Evolutionary conservation across 2,113 vertebrate genomes (phyloP).

Genomic region (Zapornia atra): DNA sequence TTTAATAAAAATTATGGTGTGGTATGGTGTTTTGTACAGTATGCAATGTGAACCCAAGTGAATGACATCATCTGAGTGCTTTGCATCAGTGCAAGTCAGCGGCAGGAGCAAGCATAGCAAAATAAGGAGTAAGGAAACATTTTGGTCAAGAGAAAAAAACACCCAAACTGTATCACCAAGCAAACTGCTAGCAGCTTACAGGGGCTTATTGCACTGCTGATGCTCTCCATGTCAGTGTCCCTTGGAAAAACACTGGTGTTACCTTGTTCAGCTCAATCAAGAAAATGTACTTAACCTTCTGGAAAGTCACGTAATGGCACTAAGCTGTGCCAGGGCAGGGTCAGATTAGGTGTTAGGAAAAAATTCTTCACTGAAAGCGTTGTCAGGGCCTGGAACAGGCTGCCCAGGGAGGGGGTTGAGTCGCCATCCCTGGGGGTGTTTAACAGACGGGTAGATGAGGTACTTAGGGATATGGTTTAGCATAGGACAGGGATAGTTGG

Average conservation of each 20-base stretch:
- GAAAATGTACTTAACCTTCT: neutral
- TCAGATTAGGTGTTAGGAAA: too few relatives aligned
- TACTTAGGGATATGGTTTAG: too few relatives aligned
- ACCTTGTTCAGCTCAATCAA: neutral
- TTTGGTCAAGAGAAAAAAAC: neutral
- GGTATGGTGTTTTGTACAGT: neutral
- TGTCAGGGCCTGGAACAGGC: too few relatives aligned
- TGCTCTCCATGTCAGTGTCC: neutral
- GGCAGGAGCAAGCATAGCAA: neutral
- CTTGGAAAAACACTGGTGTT: neutral
- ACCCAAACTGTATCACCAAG: neutral
- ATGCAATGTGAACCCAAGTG: neutral
- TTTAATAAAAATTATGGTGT: neutral
- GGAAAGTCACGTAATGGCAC: neutral
- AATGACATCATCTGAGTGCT: constrained; percentile 44
- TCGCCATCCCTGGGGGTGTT: too few relatives aligned
- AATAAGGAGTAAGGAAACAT: neutral
- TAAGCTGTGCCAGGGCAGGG: neutral
- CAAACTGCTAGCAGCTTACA: neutral
- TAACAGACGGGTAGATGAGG: too few relatives aligned
- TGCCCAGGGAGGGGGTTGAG: too few relatives aligned
- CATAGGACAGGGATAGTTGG: too few relatives aligned
- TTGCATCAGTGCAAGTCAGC: neutral
- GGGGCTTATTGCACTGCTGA: neutral
- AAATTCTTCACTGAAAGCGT: too few relatives aligned